Conservation (phyloP, 2,797 vertebrate species). For the Sebastes cheni region DNA sequence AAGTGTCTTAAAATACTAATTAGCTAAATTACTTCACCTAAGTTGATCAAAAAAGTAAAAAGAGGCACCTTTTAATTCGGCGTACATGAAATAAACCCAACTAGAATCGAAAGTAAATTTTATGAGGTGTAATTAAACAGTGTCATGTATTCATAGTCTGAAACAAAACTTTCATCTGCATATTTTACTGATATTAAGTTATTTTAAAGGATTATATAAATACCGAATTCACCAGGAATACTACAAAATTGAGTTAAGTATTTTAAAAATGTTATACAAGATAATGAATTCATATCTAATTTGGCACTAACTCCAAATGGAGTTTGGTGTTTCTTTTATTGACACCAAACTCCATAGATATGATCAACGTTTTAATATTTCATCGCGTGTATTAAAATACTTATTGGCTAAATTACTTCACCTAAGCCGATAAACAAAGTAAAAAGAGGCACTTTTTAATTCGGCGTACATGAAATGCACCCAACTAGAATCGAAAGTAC, state of each 20-base stretch:
- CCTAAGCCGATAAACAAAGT: accelerated
- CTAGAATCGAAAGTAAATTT: too few species aligned
- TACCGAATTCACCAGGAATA: background rate
- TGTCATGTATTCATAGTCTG: too few species aligned
- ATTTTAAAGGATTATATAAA: accelerated
- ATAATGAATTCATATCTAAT: too few species aligned
- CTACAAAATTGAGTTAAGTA: accelerated
- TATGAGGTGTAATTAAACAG: background rate
- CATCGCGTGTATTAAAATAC: accelerated
- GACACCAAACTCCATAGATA: background rate
- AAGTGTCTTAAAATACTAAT: background rate
- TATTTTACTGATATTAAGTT: background rate
- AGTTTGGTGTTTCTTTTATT: too few species aligned
- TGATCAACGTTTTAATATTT: background rate
- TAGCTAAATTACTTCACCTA: background rate
- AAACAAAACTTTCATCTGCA: background rate
- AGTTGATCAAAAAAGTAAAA: accelerated
- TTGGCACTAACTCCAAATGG: too few species aligned
- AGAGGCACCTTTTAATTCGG: background rate
- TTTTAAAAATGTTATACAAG: background rate
- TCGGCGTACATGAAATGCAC: background rate
- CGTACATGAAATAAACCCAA: background rate
- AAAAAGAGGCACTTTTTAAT: background rate
- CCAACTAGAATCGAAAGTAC: accelerated
- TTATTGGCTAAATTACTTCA: background rate